Conservation (phyloP, 2,113 vertebrate genomes). For the Struthio camelus region DNA sequence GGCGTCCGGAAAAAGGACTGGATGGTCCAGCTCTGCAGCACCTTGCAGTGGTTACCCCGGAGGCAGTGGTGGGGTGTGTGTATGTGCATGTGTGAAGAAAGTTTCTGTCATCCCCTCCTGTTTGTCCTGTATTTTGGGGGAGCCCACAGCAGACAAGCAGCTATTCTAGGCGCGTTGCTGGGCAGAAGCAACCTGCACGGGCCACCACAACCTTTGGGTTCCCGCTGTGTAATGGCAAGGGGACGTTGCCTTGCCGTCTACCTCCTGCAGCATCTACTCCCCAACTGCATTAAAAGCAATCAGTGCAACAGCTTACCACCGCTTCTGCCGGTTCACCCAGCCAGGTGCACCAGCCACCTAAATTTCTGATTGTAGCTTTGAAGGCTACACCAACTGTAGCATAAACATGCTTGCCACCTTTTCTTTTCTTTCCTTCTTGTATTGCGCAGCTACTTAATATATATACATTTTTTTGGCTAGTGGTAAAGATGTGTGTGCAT, state of each 20-base stretch:
- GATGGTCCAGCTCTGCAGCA: background rate
- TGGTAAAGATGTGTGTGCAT: background rate
- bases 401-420: background rate
- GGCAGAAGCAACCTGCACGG: background rate
- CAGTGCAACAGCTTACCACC: accelerated
- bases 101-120: accelerated
- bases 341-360: background rate
- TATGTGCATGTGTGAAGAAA: no score
- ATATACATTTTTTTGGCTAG: background rate
- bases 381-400: background rate
- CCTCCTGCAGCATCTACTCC: accelerated
- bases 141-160: accelerated
- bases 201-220: background rate
- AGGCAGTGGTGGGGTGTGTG: accelerated
- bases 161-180: background rate
- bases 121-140: background rate
- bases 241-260: accelerated
- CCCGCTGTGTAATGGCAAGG: background rate
- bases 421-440: background rate
- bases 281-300: background rate
- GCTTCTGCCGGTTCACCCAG: background rate
- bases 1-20: background rate
- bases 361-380: background rate
- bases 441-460: background rate
- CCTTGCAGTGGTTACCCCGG: accelerated